Percentiles rank a stretch among this genome's conserved stretches.
phyloP scores from a whole-genome alignment of 2,888 invertebrate species.

The Holacanthella duospinosa region DNA sequence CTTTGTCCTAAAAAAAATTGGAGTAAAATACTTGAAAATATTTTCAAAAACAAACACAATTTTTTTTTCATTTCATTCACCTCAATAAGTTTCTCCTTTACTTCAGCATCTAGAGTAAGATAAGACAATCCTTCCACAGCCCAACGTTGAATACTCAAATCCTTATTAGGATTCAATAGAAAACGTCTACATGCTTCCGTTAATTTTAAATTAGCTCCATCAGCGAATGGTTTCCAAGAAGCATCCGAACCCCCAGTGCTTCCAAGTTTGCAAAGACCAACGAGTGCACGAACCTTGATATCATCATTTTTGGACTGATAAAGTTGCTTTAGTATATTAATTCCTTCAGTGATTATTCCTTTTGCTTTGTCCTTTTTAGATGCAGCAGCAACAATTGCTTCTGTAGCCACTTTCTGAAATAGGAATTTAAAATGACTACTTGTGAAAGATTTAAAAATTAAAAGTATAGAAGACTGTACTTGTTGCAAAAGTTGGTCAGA shows the following conservation, averaged over 20 bases:
- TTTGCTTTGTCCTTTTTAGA: conserved; percentile 95
- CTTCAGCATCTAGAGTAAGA: conserved; percentile 92
- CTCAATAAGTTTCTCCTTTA: conserved; percentile 89
- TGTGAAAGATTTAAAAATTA: background rate
- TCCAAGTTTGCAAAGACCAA: conserved; percentile 91
- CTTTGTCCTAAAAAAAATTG: conserved; percentile 23
- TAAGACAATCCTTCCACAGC: conserved; percentile 95
- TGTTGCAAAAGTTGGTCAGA: conserved; percentile 76
- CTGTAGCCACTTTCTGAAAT: conserved; percentile 78
- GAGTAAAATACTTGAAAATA: too few species aligned
- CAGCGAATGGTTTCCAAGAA: conserved; percentile 85
- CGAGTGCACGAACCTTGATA: conserved; percentile 76
- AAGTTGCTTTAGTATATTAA: conserved; percentile 82
- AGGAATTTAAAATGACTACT: conserved; percentile 4
- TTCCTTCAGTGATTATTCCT: conserved; percentile 75
- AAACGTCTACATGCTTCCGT: conserved; percentile 90
- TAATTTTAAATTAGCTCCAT: conserved; percentile 82
- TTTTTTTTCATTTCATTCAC: too few species aligned
- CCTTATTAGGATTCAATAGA: conserved; percentile 73
- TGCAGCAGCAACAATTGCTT: conserved; percentile 91
- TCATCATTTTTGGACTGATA: conserved; percentile 83
- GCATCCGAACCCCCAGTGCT: conserved; percentile 91
- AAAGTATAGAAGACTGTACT: conserved; percentile 41
- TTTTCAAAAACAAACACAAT: too few species aligned
- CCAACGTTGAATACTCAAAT: conserved; percentile 85